A percentile compares a stretch with the other conserved stretches of the same genome.
Conservation (phyloP, 2,113 vertebrate genomes). For the Thunnus maccoyii region DNA sequence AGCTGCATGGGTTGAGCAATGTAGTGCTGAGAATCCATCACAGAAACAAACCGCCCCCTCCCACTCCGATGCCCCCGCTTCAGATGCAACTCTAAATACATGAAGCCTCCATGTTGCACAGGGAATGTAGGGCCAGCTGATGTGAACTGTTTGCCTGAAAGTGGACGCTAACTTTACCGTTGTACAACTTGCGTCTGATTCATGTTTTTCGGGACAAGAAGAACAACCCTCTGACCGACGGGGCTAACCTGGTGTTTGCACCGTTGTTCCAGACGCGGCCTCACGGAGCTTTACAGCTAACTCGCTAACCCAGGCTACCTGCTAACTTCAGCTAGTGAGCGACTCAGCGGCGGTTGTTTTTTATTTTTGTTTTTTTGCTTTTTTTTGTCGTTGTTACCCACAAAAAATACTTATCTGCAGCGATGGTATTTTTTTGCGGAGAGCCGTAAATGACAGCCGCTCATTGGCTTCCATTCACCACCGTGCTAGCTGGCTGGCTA, state of each 20-base stretch:
- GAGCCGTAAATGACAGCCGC: slow-evolving; percentile 75
- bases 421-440: slow-evolving; percentile 50
- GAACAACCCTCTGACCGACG: slow-evolving; percentile 6
- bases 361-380: slow-evolving; percentile 24
- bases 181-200: slow-evolving; percentile 2
- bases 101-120: slow-evolving; percentile 86
- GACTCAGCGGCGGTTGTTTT: slow-evolving; percentile 17
- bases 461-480: slow-evolving; percentile 56
- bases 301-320: slow-evolving; percentile 62
- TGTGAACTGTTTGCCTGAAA: slow-evolving; percentile 29
- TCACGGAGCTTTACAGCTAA: slow-evolving; percentile 63
- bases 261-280: slow-evolving; percentile 51
- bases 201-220: slow-evolving; percentile 11
- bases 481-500: slow-evolving; percentile 76
- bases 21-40: slow-evolving; percentile 62
- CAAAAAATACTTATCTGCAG: slow-evolving; percentile 40
- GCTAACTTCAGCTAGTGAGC: slow-evolving; percentile 71
- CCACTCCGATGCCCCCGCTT: slow-evolving; percentile 71
- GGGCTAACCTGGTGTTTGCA: slow-evolving; percentile 54
- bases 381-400: background rate
- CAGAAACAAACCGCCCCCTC: slow-evolving; percentile 77
- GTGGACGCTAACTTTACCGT: slow-evolving; percentile 38
- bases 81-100: slow-evolving; percentile 81
- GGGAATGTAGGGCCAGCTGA: slow-evolving; percentile 57
- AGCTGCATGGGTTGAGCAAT: slow-evolving; percentile 52